A percentile compares a stretch with the other conserved stretches of the same genome.
Evolutionary conservation across 1,140 invertebrate species (phyloP).

Genomic region (Plutomurus gul): DNA sequence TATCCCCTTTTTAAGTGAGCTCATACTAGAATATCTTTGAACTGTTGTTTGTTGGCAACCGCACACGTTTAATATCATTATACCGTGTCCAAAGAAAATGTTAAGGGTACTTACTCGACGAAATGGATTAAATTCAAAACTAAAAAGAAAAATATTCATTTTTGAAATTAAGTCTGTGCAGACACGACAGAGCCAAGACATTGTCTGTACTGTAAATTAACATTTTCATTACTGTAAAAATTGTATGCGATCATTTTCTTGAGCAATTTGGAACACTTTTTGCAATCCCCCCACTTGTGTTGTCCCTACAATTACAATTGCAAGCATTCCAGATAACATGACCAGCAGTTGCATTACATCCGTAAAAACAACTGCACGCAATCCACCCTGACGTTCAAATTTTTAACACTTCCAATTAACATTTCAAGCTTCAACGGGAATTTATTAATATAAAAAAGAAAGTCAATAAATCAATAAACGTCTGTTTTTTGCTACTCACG

Average conservation of each 20-base stretch:
- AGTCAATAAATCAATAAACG: background rate
- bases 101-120: constrained; percentile 77
- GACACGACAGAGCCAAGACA: no score
- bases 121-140: constrained; percentile 76
- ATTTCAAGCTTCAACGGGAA: background rate
- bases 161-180: no score
- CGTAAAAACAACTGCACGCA: constrained; percentile 33
- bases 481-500: constrained; percentile 61
- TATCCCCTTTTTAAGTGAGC: constrained; percentile 51
- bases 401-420: background rate
- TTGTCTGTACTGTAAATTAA: background rate
- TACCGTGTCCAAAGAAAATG: constrained; percentile 77
- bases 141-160: constrained; percentile 57
- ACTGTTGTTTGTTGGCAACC: constrained; percentile 57
- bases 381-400: constrained; percentile 46
- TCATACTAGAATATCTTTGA: constrained; percentile 56
- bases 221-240: constrained; percentile 51
- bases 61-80: constrained; percentile 73
- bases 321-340: constrained; percentile 70
- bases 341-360: constrained; percentile 36
- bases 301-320: constrained; percentile 67
- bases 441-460: background rate
- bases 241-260: constrained; percentile 49
- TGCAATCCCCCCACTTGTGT: constrained; percentile 55
- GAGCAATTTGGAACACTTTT: constrained; percentile 53